Evolutionary conservation across 2,888 invertebrate genomes (phyloP), one percentile per base, ranked within the genome.

Genomic region (Melinaea marsaeus): DNA sequence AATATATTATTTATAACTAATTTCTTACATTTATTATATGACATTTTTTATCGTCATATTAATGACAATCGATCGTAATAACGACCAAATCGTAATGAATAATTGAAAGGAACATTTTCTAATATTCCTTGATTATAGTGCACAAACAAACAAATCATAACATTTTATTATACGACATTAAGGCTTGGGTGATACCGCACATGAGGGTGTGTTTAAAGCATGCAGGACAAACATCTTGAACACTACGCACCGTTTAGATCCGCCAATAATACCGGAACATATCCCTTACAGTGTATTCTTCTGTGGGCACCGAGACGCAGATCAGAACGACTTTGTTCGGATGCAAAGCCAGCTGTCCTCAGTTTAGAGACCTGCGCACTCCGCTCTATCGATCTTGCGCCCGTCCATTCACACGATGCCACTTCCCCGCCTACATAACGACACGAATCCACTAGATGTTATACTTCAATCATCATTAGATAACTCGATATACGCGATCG

Each of bases 401-500:
- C 75, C 77, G 77, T 82, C 86, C 86, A 88, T 89, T 89, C 90
- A 90, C 85, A 80, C 75, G 79, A 79, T 78, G 76, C 80, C 83
- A 79, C 80, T 80, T 79, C 79, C 68, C 82, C 87, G 84, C 88
- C 89, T 85, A 88, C 88, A 84, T 85, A 83, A 80, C 81, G 77
- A 78, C 78, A 77, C 67, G 70, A 69, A 72, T 77, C 79, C 73
- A 77, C 72, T 77, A 76, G 69, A 78, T 83, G 84, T 84, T 85
- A 84, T 80, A 85, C 83, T 79, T 79, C 83, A 86, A 89, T 87
- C 87, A 86, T 80, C 83, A 81, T 84, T 83, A 83, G 88, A 88
- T 89, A 90, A 85, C 81, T 78, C 77, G 75, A 80, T 88, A 88
- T 88, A 86, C 83, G 74, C 77, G 78, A 79, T 77, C 73, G 73